Base-by-base conservation (phyloP, 1,140 invertebrate genomes). In the Stegodyphus mimosarum region DNA sequence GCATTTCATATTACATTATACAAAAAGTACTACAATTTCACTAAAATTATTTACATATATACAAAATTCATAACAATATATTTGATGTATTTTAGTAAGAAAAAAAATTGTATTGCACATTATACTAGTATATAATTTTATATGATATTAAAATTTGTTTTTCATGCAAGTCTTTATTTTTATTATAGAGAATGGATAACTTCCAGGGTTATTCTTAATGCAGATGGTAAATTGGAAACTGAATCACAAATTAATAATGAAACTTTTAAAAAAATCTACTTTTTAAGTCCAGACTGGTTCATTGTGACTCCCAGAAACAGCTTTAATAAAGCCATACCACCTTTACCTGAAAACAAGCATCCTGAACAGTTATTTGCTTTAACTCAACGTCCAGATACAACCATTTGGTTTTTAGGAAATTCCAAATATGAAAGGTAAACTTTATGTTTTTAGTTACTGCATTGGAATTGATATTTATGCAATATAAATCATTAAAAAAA, bases 401-500 rank as follows among this genome's bases (percentile, higher is more conserved):
- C 66, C 67, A 75, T 63, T 48, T 84, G 81, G 81, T 76, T 84
- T 76, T 74, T 84, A 18, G 18, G 64, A 11, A 66, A 17, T 0
- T 84, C 63, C 6, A 55, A 84, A 60, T 48, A 76, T 75, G 81
- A 84, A 52, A 84, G 81, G 81, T 84, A 84, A 33, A 33, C 33
- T 50, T 17, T 55, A 17, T 49, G 6, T 15, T 71, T 71, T 50
- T 67, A 67, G 9, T 18, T 67, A 33, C 33, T 33, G 33, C 33
- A 33, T 7, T 67, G 4, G 9, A 17, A 6, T 17, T n/a, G 18
- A 66, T 66, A 15, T 66, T 66, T 7, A 13, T 66, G 15, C 7
- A 66, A 17, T n/a, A 15, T n/a, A 17, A 66, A 66, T n/a, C 15
- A n/a, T 66, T 66, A 2, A 33, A 33, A 33, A 33, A 33, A 33